Evolutionary conservation across 2,113 vertebrate genomes (phyloP).

Genomic region (Solea solea): DNA sequence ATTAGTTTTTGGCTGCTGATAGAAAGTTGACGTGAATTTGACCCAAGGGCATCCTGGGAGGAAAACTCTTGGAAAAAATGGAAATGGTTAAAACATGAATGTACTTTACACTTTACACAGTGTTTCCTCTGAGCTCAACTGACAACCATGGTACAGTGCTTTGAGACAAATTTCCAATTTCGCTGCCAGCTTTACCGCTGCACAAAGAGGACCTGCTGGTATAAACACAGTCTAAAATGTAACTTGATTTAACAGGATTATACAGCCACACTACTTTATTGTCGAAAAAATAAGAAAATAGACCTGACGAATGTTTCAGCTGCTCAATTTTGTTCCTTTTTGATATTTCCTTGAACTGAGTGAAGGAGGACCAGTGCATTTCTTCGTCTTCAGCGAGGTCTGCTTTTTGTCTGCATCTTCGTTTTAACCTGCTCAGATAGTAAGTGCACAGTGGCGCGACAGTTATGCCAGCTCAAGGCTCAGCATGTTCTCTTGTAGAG

Average conservation of each 20-base stretch:
- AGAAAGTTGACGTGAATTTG: constrained; percentile 4
- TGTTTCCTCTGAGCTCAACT: constrained; percentile 10
- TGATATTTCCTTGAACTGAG: too few species aligned
- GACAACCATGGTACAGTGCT: not conserved
- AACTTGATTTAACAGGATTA: not conserved
- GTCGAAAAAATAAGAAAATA: too few species aligned
- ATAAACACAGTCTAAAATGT: not conserved
- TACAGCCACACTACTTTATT: too few species aligned
- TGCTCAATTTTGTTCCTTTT: too few species aligned
- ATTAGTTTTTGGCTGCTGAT: constrained; percentile 22
- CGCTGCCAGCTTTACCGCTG: not conserved
- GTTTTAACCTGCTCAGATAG: too few species aligned
- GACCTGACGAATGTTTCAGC: not conserved
- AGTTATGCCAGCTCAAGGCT: too few species aligned
- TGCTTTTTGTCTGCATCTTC: too few species aligned
- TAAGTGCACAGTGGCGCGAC: too few species aligned
- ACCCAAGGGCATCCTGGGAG: constrained; percentile 19
- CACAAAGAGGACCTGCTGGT: not conserved
- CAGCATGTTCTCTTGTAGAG: too few species aligned
- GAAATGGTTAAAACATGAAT: constrained; percentile 27
- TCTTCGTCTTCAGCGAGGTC: too few species aligned
- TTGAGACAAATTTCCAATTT: not conserved
- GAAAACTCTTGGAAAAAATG: constrained; percentile 8
- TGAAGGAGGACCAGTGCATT: too few species aligned
- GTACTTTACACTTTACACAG: constrained; percentile 1